These are phyloP conservation scores for Lepidocyrtinus sp. DNA, from an alignment of 2,888 invertebrate species.

Conservation along the genomic window DNA sequence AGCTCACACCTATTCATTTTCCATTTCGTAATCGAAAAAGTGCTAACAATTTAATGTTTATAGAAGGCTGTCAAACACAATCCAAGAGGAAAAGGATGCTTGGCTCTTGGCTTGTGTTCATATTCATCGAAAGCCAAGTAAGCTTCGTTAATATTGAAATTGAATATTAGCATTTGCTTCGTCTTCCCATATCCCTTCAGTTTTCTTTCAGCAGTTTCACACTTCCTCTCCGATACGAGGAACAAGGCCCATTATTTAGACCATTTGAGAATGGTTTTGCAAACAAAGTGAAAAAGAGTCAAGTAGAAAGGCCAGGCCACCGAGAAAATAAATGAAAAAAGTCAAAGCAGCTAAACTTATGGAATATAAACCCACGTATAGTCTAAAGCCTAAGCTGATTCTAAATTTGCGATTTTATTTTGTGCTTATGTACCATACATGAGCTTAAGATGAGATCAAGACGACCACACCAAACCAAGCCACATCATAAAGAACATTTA, in stretches of 20 bases:
- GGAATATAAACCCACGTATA: no score
- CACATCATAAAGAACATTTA: conserved; percentile 3
- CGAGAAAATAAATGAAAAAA: not conserved
- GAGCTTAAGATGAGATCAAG: not conserved
- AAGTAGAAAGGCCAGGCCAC: not conserved
- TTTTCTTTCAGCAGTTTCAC: conserved; percentile 27
- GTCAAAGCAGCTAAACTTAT: not conserved
- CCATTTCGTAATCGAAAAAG: no score
- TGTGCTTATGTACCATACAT: no score
- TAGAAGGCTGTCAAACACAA: not conserved
- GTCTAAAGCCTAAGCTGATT: no score
- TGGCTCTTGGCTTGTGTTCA: no score
- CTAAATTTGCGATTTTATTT: no score
- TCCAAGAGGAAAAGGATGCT: not conserved
- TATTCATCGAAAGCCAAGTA: not conserved
- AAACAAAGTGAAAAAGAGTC: conserved; percentile 22
- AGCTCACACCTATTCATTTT: no score
- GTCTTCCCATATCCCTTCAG: no score
- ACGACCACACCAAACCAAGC: not conserved
- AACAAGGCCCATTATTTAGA: no score
- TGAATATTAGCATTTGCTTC: no score
- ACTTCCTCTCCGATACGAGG: conserved; percentile 12
- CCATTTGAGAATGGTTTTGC: conserved; percentile 3
- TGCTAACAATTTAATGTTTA: not conserved
- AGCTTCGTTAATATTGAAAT: conserved; percentile 3